phyloP scores from a whole-genome alignment of 1,140 invertebrate genomes.

The Bombus soroeensis region DNA sequence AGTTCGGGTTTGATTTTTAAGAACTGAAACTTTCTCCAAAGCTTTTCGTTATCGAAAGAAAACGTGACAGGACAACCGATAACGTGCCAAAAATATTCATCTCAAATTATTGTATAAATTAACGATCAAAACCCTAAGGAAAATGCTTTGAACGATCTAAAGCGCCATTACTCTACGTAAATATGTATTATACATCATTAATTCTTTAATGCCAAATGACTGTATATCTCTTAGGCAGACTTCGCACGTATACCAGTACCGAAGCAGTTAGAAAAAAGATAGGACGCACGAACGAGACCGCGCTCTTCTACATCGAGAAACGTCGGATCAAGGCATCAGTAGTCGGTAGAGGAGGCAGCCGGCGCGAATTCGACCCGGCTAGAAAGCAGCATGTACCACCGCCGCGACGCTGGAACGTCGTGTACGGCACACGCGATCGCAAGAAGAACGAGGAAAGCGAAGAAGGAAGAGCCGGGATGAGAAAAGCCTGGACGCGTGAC shows the following conservation, averaged over 20 bases:
- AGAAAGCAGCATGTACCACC: constrained; percentile 26
- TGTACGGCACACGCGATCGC: constrained; percentile 18
- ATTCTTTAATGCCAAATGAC: neutral
- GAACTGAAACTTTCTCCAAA: neutral
- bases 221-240: neutral
- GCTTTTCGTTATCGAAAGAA: neutral
- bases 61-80: neutral
- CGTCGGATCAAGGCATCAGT: constrained; percentile 80
- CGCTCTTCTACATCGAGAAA: constrained; percentile 78
- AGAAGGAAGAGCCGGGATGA: constrained; percentile 49
- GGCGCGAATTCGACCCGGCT: constrained; percentile 8
- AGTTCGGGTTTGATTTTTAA: neutral
- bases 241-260: neutral
- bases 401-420: constrained; percentile 10
- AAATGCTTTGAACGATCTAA: neutral
- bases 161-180: too few relatives aligned
- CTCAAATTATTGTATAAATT: too few relatives aligned
- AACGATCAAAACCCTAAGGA: neutral
- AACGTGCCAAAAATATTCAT: too few relatives aligned
- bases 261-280: neutral
- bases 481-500: constrained; percentile 46
- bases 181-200: neutral
- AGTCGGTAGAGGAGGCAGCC: constrained; percentile 72
- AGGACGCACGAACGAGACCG: constrained; percentile 57
- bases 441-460: constrained; percentile 42